phyloP scores from a whole-genome alignment of 2,797 vertebrate genomes.

The Salmo trutta region DNA sequence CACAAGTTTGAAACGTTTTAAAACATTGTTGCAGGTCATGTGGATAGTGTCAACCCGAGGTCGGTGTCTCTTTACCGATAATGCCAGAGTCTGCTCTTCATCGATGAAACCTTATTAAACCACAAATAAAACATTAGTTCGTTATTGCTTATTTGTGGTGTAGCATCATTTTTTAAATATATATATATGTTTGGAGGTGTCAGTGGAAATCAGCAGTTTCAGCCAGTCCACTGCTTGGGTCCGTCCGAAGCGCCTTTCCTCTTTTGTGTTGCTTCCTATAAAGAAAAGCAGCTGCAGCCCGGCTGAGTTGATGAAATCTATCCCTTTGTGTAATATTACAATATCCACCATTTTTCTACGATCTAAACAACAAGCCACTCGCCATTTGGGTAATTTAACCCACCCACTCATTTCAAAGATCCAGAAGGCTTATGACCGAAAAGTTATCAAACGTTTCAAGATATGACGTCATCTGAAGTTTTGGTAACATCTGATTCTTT shows the following conservation, averaged over 20 bases:
- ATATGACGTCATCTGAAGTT: conserved; percentile 81
- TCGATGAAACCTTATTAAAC: neutral
- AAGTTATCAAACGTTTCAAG: conserved; percentile 70
- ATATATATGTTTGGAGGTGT: neutral
- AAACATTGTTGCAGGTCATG: neutral
- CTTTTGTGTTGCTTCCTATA: conserved; percentile 74
- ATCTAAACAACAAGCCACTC: conserved; percentile 85
- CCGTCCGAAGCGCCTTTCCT: conserved; percentile 21
- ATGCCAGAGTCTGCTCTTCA: neutral
- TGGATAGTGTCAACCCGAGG: too few relatives aligned
- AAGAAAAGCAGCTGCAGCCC: conserved; percentile 75
- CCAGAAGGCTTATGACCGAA: conserved; percentile 28
- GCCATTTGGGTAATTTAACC: conserved; percentile 86
- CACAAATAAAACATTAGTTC: neutral
- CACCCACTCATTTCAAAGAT: conserved; percentile 44
- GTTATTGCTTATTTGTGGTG: neutral
- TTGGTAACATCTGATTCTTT: conserved; percentile 49
- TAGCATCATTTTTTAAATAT: neutral
- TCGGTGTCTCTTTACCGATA: neutral
- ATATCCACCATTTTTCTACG: conserved; percentile 92
- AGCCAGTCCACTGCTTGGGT: conserved; percentile 17
- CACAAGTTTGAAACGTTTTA: too few relatives aligned
- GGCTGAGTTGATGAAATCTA: conserved; percentile 80
- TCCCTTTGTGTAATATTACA: conserved; percentile 88
- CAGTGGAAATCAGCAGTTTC: neutral